Percentiles rank a stretch among this genome's conserved stretches.
Evolutionary conservation across 2,113 vertebrate genomes (phyloP).

Genomic region (Scomber scombrus): DNA sequence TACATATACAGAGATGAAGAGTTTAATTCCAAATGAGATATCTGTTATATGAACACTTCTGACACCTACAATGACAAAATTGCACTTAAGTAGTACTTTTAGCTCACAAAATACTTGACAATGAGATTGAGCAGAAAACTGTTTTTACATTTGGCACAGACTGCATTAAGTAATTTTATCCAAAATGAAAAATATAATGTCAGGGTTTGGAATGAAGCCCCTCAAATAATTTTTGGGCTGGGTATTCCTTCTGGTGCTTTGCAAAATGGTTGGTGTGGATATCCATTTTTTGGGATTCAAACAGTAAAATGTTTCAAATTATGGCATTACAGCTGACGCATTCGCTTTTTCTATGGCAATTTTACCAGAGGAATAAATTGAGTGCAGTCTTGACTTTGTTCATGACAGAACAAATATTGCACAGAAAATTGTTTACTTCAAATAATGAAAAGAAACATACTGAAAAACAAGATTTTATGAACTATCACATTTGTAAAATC

Average conservation of each 20-base stretch:
- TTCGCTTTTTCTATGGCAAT: background rate
- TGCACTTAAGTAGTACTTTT: background rate
- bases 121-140: background rate
- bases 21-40: slow-evolving; percentile 45
- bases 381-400: background rate
- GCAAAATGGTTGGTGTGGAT: slow-evolving; percentile 19
- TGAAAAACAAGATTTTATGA: slow-evolving; percentile 17
- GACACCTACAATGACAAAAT: background rate
- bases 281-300: slow-evolving; percentile 13
- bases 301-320: slow-evolving; percentile 13
- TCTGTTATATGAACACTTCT: background rate
- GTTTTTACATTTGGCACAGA: slow-evolving; percentile 27
- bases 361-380: slow-evolving; percentile 6
- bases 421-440: slow-evolving; percentile 20
- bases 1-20: slow-evolving; percentile 18
- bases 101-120: background rate
- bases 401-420: background rate
- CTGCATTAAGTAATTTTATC: background rate
- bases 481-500: slow-evolving; percentile 17
- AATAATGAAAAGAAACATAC: slow-evolving; percentile 1
- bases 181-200: background rate
- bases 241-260: slow-evolving; percentile 47
- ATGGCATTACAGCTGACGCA: background rate
- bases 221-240: slow-evolving; percentile 50
- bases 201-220: slow-evolving; percentile 50